Conservation (phyloP, 35 echinoderm and acorn worm species). For the Nesometra sesokonis region DNA sequence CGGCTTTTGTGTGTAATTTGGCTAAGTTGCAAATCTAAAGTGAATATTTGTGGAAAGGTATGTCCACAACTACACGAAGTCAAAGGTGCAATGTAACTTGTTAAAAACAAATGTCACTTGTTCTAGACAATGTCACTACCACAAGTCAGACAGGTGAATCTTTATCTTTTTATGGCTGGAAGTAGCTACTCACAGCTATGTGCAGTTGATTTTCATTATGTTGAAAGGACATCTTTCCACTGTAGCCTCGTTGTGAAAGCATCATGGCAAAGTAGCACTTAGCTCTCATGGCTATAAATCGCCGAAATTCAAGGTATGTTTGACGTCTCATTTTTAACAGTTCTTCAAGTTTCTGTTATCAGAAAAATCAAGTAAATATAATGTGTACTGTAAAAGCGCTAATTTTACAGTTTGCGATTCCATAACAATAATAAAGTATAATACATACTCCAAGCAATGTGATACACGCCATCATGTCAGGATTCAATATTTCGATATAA, state of each 20-base stretch:
- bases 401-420: no score
- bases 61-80: no score
- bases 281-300: constrained; percentile 68
- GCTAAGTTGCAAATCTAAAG: no score
- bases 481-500: no score
- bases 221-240: constrained; percentile 80
- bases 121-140: no score
- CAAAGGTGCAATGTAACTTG: no score
- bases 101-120: no score
- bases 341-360: constrained; percentile 53
- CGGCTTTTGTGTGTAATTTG: no score
- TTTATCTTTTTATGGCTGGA: not conserved
- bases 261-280: constrained; percentile 79
- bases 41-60: no score
- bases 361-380: constrained; percentile 1
- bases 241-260: constrained; percentile 77
- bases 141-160: not conserved
- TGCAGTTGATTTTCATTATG: constrained; percentile 58
- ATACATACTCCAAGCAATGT: no score
- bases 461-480: no score
- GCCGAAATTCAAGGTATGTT: constrained; percentile 45
- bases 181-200: constrained; percentile 48
- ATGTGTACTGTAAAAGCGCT: not conserved
- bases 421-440: no score
- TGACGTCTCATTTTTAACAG: constrained; percentile 39